Percentiles rank a stretch among this genome's conserved stretches.
These are phyloP conservation scores for Dufourea novaeangliae DNA, from an alignment of 1,140 invertebrate genomes.

Conservation along the genomic window DNA sequence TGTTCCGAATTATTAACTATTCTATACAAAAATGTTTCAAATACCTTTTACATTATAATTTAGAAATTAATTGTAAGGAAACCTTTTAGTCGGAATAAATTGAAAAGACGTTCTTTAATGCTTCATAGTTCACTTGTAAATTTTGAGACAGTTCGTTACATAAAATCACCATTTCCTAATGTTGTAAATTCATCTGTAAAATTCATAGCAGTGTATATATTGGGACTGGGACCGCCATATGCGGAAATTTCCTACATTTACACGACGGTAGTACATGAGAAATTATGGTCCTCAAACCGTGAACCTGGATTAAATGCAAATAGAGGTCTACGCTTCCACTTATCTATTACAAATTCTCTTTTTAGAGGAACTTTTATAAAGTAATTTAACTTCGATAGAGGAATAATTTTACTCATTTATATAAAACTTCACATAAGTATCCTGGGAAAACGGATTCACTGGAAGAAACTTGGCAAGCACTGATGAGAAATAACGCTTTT, in stretches of 20 bases:
- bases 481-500: conserved; percentile 31
- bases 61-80: too few relatives aligned
- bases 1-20: too few relatives aligned
- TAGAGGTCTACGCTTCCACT: conserved; percentile 34
- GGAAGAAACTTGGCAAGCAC: conserved; percentile 51
- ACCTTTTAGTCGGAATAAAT: too few relatives aligned
- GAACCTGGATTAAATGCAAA: conserved; percentile 60
- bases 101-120: too few relatives aligned
- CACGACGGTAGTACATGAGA: background rate
- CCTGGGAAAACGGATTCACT: conserved; percentile 35
- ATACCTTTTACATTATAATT: too few relatives aligned
- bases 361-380: conserved; percentile 51
- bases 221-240: background rate
- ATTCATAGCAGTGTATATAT: background rate
- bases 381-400: conserved; percentile 67
- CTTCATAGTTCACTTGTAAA: too few relatives aligned
- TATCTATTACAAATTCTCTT: conserved; percentile 56
- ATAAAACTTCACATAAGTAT: conserved; percentile 57
- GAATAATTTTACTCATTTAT: conserved; percentile 69
- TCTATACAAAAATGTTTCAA: too few relatives aligned
- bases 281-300: conserved; percentile 34
- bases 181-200: background rate
- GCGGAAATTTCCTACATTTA: conserved; percentile 10
- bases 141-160: too few relatives aligned
- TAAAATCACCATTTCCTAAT: too few relatives aligned